Conservation (phyloP, 2,888 invertebrate species). For the Pollenia labialis region DNA sequence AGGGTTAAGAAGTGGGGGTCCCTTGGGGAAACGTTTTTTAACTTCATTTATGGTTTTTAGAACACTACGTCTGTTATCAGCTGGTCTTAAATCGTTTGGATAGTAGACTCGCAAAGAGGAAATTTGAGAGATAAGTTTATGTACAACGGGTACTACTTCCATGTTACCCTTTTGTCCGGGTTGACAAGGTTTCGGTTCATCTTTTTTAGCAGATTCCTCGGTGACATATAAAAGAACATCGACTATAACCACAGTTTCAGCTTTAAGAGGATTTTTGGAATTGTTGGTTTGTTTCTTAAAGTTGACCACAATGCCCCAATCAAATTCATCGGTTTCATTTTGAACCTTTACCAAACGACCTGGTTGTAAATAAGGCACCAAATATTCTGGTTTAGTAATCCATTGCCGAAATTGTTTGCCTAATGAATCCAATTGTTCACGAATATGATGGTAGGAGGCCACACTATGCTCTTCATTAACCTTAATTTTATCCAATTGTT, state of each 20-base stretch:
- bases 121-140: slow-evolving; percentile 92
- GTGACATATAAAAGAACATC: slow-evolving; percentile 94
- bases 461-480: slow-evolving; percentile 91
- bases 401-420: slow-evolving; percentile 90
- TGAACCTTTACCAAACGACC: slow-evolving; percentile 97
- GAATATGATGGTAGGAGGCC: slow-evolving; percentile 92
- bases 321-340: slow-evolving; percentile 93
- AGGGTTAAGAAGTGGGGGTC: slow-evolving; percentile 95
- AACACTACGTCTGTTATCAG: slow-evolving; percentile 93
- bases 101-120: slow-evolving; percentile 95
- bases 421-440: slow-evolving; percentile 91
- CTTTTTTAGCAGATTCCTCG: slow-evolving; percentile 86
- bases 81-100: slow-evolving; percentile 94
- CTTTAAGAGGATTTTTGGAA: slow-evolving; percentile 85
- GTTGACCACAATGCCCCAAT: slow-evolving; percentile 98
- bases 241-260: slow-evolving; percentile 87
- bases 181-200: slow-evolving; percentile 89
- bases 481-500: slow-evolving; percentile 87
- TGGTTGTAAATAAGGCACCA: slow-evolving; percentile 97
- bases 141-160: slow-evolving; percentile 94
- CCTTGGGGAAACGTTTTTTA: slow-evolving; percentile 93
- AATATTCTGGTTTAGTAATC: slow-evolving; percentile 93
- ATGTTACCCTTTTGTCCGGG: slow-evolving; percentile 87
- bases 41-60: slow-evolving; percentile 94
- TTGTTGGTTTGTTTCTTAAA: slow-evolving; percentile 89